Evolutionary conservation across 2,113 vertebrate genomes (phyloP).

Genomic region (Trematomus loennbergii): DNA sequence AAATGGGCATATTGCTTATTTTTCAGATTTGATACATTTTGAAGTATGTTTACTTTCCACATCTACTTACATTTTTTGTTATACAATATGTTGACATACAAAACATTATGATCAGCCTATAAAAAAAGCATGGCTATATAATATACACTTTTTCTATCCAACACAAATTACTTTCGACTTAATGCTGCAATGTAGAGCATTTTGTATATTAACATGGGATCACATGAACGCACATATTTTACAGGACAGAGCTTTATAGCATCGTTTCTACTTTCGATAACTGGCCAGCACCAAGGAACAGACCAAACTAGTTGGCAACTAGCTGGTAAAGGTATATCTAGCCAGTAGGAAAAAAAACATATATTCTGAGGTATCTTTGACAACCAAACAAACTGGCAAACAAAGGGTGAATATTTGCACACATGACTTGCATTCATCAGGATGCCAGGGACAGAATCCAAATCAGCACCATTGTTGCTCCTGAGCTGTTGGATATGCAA

Average conservation of each 20-base stretch:
- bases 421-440: background rate
- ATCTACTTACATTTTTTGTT: too few species aligned
- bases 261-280: background rate
- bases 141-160: too few species aligned
- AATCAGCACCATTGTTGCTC: background rate
- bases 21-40: background rate
- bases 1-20: background rate
- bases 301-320: background rate
- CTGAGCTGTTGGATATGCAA: background rate
- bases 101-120: too few species aligned
- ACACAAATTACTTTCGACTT: too few species aligned
- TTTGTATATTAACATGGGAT: background rate
- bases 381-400: background rate
- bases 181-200: too few species aligned
- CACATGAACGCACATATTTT: background rate
- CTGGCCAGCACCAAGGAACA: background rate
- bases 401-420: background rate
- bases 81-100: too few species aligned
- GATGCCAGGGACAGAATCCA: background rate
- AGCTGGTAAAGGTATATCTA: background rate
- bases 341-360: background rate
- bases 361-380: background rate
- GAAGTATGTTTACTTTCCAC: too few species aligned
- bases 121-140: too few species aligned
- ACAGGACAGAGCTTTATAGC: background rate